phyloP scores from a whole-genome alignment of 92 coral and sea anemone species.

The Pocillopora meandrina region DNA sequence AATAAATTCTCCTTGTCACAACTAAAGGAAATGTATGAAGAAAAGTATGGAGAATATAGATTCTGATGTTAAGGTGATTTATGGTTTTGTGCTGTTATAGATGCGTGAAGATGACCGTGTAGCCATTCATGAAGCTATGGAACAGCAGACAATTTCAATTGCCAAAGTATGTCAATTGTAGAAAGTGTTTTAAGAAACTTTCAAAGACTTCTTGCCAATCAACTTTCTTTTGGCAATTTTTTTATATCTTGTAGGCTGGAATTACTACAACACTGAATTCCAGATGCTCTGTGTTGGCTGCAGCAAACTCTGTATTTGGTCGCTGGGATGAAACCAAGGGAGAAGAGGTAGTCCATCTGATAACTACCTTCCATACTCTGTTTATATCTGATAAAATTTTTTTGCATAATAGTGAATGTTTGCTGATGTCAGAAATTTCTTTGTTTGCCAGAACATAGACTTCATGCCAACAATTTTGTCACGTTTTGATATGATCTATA shows the following conservation, averaged over 20 bases:
- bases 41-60: no score
- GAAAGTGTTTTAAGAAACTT: not conserved
- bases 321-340: conserved; percentile 99
- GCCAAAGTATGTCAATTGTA: conserved; percentile 70
- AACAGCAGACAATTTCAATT: conserved; percentile 96
- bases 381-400: not conserved
- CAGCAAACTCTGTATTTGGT: conserved; percentile 99
- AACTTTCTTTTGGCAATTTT: not conserved
- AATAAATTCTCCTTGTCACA: no score
- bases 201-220: not conserved
- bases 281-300: conserved; percentile 96
- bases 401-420: not conserved
- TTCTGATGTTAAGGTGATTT: not conserved
- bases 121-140: conserved; percentile 99
- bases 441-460: conserved; percentile 84
- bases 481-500: conserved; percentile 96
- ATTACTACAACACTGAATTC: conserved; percentile 95
- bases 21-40: no score
- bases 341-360: conserved; percentile 63
- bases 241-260: conserved; percentile 78
- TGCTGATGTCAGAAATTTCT: not conserved
- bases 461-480: conserved; percentile 99
- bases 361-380: not conserved
- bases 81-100: conserved; percentile 29
- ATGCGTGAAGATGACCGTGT: conserved; percentile 99